phyloP scores from a whole-genome alignment of 2,888 invertebrate species.

The Mythimna lalbum region DNA sequence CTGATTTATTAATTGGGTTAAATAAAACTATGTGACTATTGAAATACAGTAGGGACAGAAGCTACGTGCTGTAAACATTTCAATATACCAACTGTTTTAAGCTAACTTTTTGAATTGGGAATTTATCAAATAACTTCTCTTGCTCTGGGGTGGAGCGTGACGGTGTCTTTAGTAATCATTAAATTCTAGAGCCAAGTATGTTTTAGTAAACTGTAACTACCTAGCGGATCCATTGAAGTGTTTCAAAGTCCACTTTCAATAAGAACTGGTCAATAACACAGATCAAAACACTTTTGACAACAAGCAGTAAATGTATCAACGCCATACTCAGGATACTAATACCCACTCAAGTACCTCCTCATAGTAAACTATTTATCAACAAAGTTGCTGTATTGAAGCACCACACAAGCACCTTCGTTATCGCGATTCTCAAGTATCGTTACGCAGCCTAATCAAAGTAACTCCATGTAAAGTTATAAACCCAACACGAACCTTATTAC shows the following conservation, averaged over 20 bases:
- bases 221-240: background rate
- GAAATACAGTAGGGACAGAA: background rate
- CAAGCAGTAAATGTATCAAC: constrained; percentile 24
- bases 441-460: constrained; percentile 18
- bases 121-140: too few relatives aligned
- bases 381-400: constrained; percentile 9
- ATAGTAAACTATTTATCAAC: constrained; percentile 11
- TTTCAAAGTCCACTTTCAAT: background rate
- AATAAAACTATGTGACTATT: background rate
- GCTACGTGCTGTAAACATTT: background rate
- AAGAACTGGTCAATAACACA: background rate
- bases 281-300: background rate
- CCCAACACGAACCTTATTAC: constrained; percentile 48
- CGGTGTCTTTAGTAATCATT: too few relatives aligned
- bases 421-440: constrained; percentile 17
- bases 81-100: too few relatives aligned
- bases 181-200: too few relatives aligned
- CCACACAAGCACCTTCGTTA: constrained; percentile 23
- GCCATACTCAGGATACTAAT: constrained; percentile 1
- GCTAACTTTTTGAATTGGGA: too few relatives aligned
- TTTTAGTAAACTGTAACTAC: background rate
- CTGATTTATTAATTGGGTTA: constrained; percentile 15
- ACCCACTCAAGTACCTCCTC: constrained; percentile 2
- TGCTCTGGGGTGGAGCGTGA: too few relatives aligned
- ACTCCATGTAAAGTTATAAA: constrained; percentile 42